Base-by-base conservation (phyloP, 2,113 vertebrate genomes). In the Grammomys dolichurus region DNA sequence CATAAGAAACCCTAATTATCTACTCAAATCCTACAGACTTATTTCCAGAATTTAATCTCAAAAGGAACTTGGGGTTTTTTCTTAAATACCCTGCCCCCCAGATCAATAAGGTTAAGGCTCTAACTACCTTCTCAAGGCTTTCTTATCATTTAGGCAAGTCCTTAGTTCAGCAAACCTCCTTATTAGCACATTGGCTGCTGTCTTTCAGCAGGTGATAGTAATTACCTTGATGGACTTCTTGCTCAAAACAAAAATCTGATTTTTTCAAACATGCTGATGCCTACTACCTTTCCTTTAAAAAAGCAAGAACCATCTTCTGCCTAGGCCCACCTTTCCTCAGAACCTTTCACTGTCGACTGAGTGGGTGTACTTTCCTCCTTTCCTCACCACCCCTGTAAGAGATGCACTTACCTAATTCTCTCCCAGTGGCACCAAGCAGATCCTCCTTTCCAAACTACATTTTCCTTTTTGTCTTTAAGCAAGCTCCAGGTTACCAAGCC, bases 11-110 rank as follows among this genome's bases (percentile, higher is more conserved):
- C 84, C 33, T 48, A 88, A 14, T 70, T 67, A 93, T 36, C 81
- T 92, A 89, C 46, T 76, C 54, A 97, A 89, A 48, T 80, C 31
- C 56, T 82, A 69, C 0, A 91, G 48, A 46, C 90, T 91, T 48
- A 95, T 60, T 87, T 95, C 77, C 22, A 95, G 82, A 91, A 93
- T 65, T 96, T 91, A 93, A 95, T 76, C 90, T 40, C 5, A 33
- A 94, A 43, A 88, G 31, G 63, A 1, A 96, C 48, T 95, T 97
- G 28, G 20, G 43, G 84, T 90, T 56, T 69, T 72, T 43, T 5
- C 58, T 85, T 89, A 51, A 93, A 90, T 94, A 46, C 11, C n/a
- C 12, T 33, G 24, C 31, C n/a, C 60, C 11, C 56, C 9, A 87
- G 43, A 94, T 65, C 69, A 93, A n/a, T 3, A 67, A 33, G 22